Conservation (phyloP, 2,888 invertebrate genomes). For the Volucella inflata region DNA sequence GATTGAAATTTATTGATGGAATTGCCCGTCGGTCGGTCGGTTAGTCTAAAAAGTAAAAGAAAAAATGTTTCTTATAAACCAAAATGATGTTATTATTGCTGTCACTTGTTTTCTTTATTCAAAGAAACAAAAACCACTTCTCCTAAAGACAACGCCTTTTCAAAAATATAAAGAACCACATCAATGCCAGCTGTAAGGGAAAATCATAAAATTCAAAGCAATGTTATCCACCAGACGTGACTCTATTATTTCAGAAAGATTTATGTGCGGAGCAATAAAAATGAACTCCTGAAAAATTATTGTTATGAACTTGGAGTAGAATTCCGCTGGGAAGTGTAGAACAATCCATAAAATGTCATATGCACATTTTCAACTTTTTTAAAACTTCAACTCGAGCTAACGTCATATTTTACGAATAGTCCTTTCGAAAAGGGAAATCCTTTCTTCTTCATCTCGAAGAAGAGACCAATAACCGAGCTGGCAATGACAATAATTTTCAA, state of each 20-base stretch:
- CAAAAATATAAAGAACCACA: background rate
- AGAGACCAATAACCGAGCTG: slow-evolving; percentile 64
- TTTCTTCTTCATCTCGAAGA: slow-evolving; percentile 30
- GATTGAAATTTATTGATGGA: too few species aligned
- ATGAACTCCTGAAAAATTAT: slow-evolving; percentile 59
- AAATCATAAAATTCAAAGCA: slow-evolving; percentile 72
- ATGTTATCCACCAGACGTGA: slow-evolving; percentile 73
- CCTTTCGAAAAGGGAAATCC: slow-evolving; percentile 49
- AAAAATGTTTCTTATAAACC: too few species aligned
- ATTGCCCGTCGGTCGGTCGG: too few species aligned
- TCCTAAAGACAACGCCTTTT: slow-evolving; percentile 10
- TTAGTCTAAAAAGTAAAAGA: too few species aligned
- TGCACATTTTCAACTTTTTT: slow-evolving; percentile 60
- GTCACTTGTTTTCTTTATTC: background rate
- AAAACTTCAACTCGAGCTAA: slow-evolving; percentile 29
- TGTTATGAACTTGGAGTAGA: slow-evolving; percentile 54
- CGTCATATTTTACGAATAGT: slow-evolving; percentile 58
- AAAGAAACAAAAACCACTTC: slow-evolving; percentile 1
- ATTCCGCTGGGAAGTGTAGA: slow-evolving; percentile 1
- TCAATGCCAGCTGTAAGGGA: slow-evolving; percentile 13
- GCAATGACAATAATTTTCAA: slow-evolving; percentile 61
- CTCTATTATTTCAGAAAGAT: slow-evolving; percentile 68
- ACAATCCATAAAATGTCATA: slow-evolving; percentile 62
- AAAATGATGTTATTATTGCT: too few species aligned
- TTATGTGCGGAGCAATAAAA: slow-evolving; percentile 67